Evolutionary conservation across 2,797 vertebrate genomes (phyloP).

Genomic region (Enteromius trimaculatus): DNA sequence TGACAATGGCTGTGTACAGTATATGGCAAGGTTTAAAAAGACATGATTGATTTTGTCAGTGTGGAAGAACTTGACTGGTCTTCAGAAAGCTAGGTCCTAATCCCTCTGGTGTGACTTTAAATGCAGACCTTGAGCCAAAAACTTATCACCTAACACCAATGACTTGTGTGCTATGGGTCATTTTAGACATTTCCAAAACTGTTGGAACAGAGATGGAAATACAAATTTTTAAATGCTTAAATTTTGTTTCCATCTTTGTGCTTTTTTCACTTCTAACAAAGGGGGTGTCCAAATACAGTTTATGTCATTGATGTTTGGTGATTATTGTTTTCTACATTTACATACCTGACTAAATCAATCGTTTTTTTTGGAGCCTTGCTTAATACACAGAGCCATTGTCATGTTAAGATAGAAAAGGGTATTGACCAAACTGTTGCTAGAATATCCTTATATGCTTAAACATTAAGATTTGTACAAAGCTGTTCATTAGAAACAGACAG

Average conservation of each 20-base stretch:
- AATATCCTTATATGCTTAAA: neutral
- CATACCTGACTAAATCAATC: neutral
- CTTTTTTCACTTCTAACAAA: too few relatives aligned
- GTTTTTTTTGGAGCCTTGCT: too few relatives aligned
- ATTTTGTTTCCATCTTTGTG: too few relatives aligned
- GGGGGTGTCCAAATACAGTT: neutral
- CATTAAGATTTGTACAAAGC: neutral
- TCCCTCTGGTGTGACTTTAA: neutral
- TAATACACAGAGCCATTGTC: too few relatives aligned
- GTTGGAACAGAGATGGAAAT: too few relatives aligned
- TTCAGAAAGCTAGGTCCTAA: neutral
- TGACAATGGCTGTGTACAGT: neutral
- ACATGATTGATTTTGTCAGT: neutral
- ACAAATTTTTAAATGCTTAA: too few relatives aligned
- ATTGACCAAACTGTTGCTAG: too few relatives aligned
- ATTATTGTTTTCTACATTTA: neutral
- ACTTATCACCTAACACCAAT: too few relatives aligned
- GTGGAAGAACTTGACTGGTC: neutral
- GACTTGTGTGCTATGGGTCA: too few relatives aligned
- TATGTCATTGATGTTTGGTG: neutral
- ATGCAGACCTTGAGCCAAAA: too few relatives aligned
- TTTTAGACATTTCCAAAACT: too few relatives aligned
- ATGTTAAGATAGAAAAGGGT: too few relatives aligned
- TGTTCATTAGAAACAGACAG: neutral
- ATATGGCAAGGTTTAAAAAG: neutral